Evolutionary conservation across 2,888 invertebrate species (phyloP), one percentile per base, ranked within the genome.

Genomic region (Malacosoma neustria): DNA sequence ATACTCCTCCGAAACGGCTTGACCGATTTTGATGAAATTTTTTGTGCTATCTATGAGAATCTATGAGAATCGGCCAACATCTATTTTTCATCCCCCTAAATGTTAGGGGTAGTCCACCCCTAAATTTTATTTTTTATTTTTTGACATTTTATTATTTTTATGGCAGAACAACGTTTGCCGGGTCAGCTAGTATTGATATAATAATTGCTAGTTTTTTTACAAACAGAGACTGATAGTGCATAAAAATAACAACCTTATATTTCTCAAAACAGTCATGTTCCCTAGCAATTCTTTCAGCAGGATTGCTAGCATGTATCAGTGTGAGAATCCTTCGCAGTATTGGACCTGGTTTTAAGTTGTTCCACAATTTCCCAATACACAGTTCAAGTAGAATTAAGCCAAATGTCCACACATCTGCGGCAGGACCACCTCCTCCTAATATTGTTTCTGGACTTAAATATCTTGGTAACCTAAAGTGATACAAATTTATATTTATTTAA

Each of bases 341-440:
- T 33, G 92, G 92, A 0, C 92, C 90, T 13, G 95, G 87, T 67
- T 94, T 94, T 5, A 93, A 72, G 46, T 89, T 90, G 33, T 84
- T 76, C 94, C 95, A 95, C 4, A 96, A 74, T 41, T 88, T 85
- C 43, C 91, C 89, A 30, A 96, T 75, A 40, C 93, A 81, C 3
- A 95, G 72, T 75, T 98, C 97, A 0, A 94, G 84, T 22, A 98
- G 69, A 41, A 98, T 90, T 40, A 99, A 91, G n/a, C 97, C 99
- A 41, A 97, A 80, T 1, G 96, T 92, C 99, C 99, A 99, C 14
- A 97, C 88, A 75, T 99, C 99, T 11, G 92, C 92, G 69, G 95
- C 93, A 0, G 91, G 89, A 34, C 94, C 92, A 36, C 90, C 88
- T 14, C 89, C 89, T 36, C 89, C 88, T 2, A 94, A 62, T 51